Percentiles rank a stretch among this genome's conserved stretches.
Conservation (phyloP, 2,888 invertebrate species). For the Ophion ellenae region DNA sequence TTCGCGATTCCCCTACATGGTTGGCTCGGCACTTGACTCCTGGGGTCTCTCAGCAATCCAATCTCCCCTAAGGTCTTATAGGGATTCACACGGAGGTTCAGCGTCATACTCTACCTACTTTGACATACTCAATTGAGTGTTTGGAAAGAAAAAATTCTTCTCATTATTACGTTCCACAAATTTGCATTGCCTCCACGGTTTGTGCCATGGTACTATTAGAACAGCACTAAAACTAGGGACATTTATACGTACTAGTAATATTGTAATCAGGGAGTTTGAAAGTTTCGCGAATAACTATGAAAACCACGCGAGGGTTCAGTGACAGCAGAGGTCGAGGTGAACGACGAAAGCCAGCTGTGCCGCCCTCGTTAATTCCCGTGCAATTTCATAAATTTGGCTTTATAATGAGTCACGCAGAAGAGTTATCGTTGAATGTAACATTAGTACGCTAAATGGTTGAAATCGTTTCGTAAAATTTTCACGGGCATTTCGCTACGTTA, state of each 20-base stretch:
- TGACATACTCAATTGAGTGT: neutral
- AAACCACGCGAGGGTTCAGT: neutral
- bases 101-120: constrained; percentile 16
- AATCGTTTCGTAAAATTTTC: neutral
- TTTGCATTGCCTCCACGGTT: neutral
- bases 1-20: constrained; percentile 21
- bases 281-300: constrained; percentile 9
- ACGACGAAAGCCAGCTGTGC: constrained; percentile 16
- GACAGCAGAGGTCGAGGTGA: neutral
- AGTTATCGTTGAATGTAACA: neutral
- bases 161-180: neutral
- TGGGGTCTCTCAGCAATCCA: constrained; percentile 7
- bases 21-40: constrained; percentile 56
- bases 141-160: constrained; percentile 1
- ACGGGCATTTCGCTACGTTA: neutral
- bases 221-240: neutral
- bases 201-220: neutral
- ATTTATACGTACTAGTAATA: neutral
- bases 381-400: neutral
- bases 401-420: neutral
- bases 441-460: neutral
- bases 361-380: constrained; percentile 20
- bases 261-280: constrained; percentile 2
- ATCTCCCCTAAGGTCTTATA: constrained; percentile 12
- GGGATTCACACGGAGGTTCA: constrained; percentile 34